Evolutionary conservation across 2,888 invertebrate species (phyloP).

Genomic region (Sceliomorpha sp.): DNA sequence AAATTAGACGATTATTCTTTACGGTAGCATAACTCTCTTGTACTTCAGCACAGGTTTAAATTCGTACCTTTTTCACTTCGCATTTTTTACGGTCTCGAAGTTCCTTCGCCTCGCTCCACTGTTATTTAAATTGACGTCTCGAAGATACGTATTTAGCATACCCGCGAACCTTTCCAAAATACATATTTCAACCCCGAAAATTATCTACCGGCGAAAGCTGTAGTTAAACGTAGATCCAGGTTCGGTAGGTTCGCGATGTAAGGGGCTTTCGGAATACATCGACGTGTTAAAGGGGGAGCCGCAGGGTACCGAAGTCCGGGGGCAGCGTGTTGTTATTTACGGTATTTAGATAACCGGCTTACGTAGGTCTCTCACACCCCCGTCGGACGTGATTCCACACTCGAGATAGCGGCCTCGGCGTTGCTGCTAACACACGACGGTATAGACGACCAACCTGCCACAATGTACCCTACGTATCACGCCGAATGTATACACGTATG

Average conservation of each 20-base stretch:
- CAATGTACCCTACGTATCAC: slow-evolving; percentile 39
- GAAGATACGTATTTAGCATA: too few species aligned
- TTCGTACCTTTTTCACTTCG: too few species aligned
- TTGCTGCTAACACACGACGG: slow-evolving; percentile 55
- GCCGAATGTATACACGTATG: slow-evolving; percentile 17
- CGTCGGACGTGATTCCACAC: slow-evolving; percentile 74
- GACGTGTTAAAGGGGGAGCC: slow-evolving; percentile 51
- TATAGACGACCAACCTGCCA: slow-evolving; percentile 61
- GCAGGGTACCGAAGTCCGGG: slow-evolving; percentile 50
- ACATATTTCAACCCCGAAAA: too few species aligned
- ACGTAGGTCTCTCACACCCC: slow-evolving; percentile 73
- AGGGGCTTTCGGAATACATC: slow-evolving; percentile 43
- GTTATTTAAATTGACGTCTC: too few species aligned
- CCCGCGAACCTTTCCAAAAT: too few species aligned
- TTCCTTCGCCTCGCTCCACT: too few species aligned
- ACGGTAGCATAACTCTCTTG: too few species aligned
- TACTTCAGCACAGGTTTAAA: too few species aligned
- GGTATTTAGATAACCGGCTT: slow-evolving; percentile 80
- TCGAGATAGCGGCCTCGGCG: slow-evolving; percentile 72
- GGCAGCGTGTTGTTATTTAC: slow-evolving; percentile 76
- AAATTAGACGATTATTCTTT: too few species aligned
- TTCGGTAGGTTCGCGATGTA: slow-evolving; percentile 28
- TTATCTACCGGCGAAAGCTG: too few species aligned
- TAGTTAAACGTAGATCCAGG: slow-evolving; percentile 18
- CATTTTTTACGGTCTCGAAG: too few species aligned